Evolutionary conservation across 2,797 vertebrate genomes (phyloP).

Genomic region (Pangasius djambal): DNA sequence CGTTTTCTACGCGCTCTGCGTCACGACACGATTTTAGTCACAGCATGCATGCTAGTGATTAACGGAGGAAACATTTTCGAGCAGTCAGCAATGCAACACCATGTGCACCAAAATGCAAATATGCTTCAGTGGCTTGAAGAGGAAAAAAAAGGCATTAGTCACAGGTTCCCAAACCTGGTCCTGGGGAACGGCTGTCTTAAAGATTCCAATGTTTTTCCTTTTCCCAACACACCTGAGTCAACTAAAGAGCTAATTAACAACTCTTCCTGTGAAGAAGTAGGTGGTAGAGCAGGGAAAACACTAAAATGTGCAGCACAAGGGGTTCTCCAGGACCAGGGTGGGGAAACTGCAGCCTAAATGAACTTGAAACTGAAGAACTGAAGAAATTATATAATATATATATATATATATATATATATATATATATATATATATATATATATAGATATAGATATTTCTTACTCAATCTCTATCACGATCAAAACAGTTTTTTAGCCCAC

Average conservation of each 20-base stretch:
- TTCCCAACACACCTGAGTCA: background rate
- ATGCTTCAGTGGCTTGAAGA: background rate
- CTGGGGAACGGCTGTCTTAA: background rate
- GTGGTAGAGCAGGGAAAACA: background rate
- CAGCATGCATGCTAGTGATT: background rate
- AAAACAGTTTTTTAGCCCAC: background rate
- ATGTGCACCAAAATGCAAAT: background rate
- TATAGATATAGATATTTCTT: background rate
- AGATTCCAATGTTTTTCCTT: background rate
- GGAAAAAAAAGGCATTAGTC: background rate
- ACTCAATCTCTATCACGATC: background rate
- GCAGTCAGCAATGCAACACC: background rate
- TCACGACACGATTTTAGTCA: background rate
- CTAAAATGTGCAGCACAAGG: background rate
- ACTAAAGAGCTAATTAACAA: background rate
- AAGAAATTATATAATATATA: background rate
- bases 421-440: no score
- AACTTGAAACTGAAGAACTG: background rate
- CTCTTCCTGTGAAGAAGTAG: background rate
- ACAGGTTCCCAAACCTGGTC: background rate
- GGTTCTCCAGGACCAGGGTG: background rate
- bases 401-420: background rate
- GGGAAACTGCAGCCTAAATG: background rate
- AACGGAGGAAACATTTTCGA: background rate
- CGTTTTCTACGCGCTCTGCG: slow-evolving; percentile 2